These are phyloP conservation scores for Furcula furcula DNA, from an alignment of 2,888 invertebrate species.

Conservation along the genomic window DNA sequence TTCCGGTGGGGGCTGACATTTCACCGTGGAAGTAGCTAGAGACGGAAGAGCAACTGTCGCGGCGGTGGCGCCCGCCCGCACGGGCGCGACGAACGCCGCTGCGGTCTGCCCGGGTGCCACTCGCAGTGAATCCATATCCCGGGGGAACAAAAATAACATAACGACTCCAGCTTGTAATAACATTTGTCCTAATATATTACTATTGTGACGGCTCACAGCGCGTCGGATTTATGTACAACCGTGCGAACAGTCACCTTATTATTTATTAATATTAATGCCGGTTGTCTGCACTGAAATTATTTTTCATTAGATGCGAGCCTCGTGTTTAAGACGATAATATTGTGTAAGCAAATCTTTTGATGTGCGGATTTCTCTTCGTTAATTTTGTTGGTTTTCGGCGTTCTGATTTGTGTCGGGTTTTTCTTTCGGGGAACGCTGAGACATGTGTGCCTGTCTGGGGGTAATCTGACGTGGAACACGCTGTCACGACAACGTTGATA, in stretches of 20 bases:
- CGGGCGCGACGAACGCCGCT: conserved; percentile 21
- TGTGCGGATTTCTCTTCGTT: conserved; percentile 41
- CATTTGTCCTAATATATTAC: conserved; percentile 79
- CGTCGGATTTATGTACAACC: conserved; percentile 68
- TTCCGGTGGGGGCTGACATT: background rate
- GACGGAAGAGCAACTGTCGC: conserved; percentile 16
- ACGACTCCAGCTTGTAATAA: conserved; percentile 76
- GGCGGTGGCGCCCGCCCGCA: conserved; percentile 7
- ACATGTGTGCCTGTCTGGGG: conserved; percentile 15
- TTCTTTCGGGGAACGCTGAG: conserved; percentile 6
- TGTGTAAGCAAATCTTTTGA: conserved; percentile 56
- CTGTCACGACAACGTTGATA: background rate
- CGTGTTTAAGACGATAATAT: conserved; percentile 50
- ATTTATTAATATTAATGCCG: conserved; percentile 73
- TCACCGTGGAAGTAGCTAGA: background rate
- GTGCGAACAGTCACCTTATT: conserved; percentile 71
- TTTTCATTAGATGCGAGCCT: conserved; percentile 61
- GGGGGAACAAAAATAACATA: conserved; percentile 75
- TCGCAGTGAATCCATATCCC: conserved; percentile 51
- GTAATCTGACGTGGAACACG: background rate
- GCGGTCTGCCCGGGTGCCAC: conserved; percentile 39
- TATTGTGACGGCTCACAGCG: conserved; percentile 72
- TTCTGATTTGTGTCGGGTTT: conserved; percentile 22
- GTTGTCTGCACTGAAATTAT: conserved; percentile 66
- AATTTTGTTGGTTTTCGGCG: conserved; percentile 35